Evolutionary conservation across 1,140 invertebrate species (phyloP), one percentile per base, ranked within the genome.

Genomic region (Arctopsyche grandis): DNA sequence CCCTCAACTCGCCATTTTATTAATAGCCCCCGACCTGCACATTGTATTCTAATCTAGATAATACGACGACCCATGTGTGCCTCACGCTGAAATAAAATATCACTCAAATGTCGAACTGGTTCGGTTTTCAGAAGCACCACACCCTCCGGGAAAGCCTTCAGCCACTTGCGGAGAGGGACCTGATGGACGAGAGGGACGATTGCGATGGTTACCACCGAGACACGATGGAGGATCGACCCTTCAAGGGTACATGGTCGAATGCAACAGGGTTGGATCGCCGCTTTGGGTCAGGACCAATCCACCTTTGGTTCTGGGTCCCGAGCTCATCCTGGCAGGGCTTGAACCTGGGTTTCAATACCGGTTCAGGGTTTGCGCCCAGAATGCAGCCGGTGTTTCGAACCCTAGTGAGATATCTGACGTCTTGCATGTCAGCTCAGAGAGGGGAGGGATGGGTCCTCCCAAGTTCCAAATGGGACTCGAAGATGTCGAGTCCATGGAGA

Each of bases 141-240:
- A 91, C 38, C 89, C 91, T 63, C 94, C 95, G 9, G 94, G 95
- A 10, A 93, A 94, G 83, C 94, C 94, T 14, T 90, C 92, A 75
- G 88, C 95, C 21, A 90, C 93, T 63, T 91, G 93, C 9, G 86
- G 89, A 73, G 89, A 93, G 29, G 93, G 94, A 83, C 93, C 95
- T 14, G 93, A 95, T 84, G 93, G 96, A n/a, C 93, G 97, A 0
- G 94, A 94, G 22, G 66, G 60, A 9, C 29, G 75, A 0, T 91
- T 99, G 71, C 91, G 93, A 80, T 98, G 97, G 97, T 91, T 92
- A 76, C 91, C 93, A 44, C 95, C 97, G 43, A 86, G 89, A 44
- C 91, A 91, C 83, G 95, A 97, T 88, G 97, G 97, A 29, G 97
- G 97, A 22, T 94, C 96, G 7, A 94, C 95, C 10, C 93, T 99